These are phyloP conservation scores for Ypsolopha scabrella DNA, from an alignment of 2,888 invertebrate genomes.

Conservation along the genomic window DNA sequence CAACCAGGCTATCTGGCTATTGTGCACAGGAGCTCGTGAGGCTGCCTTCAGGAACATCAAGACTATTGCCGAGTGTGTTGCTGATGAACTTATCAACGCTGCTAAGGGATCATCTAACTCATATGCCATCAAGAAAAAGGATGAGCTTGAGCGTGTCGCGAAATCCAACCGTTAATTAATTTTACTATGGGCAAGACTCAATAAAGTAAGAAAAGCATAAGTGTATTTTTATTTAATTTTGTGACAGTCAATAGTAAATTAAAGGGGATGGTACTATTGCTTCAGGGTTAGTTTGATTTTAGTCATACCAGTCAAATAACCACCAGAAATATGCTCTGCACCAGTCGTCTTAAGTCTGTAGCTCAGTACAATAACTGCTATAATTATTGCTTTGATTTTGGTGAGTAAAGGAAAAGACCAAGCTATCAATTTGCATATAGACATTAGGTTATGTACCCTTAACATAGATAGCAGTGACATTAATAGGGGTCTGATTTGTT, in stretches of 20 bases:
- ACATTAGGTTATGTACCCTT: no score
- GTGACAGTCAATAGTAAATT: neutral
- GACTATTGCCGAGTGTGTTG: constrained; percentile 99
- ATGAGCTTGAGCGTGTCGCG: constrained; percentile 99
- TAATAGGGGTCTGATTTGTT: no score
- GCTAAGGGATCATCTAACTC: constrained; percentile 99
- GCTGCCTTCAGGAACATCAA: constrained; percentile 99
- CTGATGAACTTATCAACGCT: constrained; percentile 99
- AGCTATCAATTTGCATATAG: no score
- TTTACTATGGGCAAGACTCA: constrained; percentile 20
- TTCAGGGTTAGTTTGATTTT: no score
- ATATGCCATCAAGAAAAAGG: constrained; percentile 99
- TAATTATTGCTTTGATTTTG: no score
- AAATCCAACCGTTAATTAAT: constrained; percentile 98
- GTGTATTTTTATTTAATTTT: constrained; percentile 1
- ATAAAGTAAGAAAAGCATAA: constrained; percentile 22
- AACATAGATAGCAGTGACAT: no score
- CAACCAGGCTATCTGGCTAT: constrained; percentile 99
- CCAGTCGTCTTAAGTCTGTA: no score
- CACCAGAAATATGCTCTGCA: no score
- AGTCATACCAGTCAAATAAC: no score
- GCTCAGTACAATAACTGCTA: no score
- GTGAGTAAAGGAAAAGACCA: no score
- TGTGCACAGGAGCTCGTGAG: constrained; percentile 99
- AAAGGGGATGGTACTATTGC: no score